Percentiles rank a stretch among this genome's conserved stretches.
These are phyloP conservation scores for Pseudomugil gertrudae DNA, from an alignment of 2,797 vertebrate genomes.

Conservation along the genomic window DNA sequence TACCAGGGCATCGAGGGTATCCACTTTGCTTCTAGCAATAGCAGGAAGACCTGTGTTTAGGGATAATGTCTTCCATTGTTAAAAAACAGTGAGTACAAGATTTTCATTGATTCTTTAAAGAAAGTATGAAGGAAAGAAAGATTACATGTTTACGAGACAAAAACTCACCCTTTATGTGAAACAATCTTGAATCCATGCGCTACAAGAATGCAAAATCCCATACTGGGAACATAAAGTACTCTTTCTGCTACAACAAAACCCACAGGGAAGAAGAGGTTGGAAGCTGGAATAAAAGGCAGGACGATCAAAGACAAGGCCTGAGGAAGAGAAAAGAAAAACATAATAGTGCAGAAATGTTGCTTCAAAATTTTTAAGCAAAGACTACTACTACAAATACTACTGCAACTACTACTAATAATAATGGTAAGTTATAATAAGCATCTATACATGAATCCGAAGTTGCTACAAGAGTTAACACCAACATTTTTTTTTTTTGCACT, in stretches of 20 bases:
- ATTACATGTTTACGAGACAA: background rate
- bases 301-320: conserved; percentile 95
- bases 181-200: conserved; percentile 93
- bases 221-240: conserved; percentile 96
- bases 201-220: conserved; percentile 97
- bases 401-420: too few relatives aligned
- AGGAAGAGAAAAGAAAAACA: conserved; percentile 28
- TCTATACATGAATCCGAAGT: background rate
- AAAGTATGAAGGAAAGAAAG: too few relatives aligned
- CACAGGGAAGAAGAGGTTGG: conserved; percentile 98
- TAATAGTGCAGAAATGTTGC: background rate
- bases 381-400: background rate
- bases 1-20: too few relatives aligned
- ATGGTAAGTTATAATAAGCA: background rate
- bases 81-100: too few relatives aligned
- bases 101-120: too few relatives aligned
- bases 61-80: too few relatives aligned
- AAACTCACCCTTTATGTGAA: conserved; percentile 86
- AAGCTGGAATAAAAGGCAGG: conserved; percentile 95
- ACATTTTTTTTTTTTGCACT: too few relatives aligned
- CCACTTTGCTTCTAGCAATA: too few relatives aligned
- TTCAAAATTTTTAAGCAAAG: conserved; percentile 3
- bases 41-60: too few relatives aligned
- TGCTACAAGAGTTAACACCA: too few relatives aligned
- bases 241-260: conserved; percentile 97